phyloP scores from a whole-genome alignment of 1,140 invertebrate species.

The Capitella teleta region DNA sequence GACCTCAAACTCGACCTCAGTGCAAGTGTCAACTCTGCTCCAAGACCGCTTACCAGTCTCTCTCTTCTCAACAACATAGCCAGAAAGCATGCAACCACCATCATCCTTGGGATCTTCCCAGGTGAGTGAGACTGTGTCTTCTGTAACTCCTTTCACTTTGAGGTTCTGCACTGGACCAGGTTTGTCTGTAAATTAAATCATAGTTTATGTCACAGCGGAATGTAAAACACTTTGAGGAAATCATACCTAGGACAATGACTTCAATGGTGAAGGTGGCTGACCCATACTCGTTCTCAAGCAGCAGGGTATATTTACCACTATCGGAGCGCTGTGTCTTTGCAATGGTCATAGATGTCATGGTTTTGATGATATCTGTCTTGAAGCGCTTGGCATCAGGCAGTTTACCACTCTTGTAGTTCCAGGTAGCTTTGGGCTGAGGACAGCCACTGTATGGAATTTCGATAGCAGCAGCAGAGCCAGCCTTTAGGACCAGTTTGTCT shows the following conservation, averaged over 20 bases:
- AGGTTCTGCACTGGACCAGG: slow-evolving; percentile 75
- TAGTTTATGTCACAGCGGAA: neutral
- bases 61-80: slow-evolving; percentile 81
- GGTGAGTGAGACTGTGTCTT: slow-evolving; percentile 66
- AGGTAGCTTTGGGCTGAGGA: slow-evolving; percentile 80
- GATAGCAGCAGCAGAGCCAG: slow-evolving; percentile 41
- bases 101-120: slow-evolving; percentile 89
- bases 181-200: slow-evolving; percentile 51
- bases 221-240: too few relatives aligned
- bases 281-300: slow-evolving; percentile 91
- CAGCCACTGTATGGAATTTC: slow-evolving; percentile 94
- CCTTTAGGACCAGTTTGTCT: slow-evolving; percentile 14
- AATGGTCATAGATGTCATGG: slow-evolving; percentile 58
- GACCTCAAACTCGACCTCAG: slow-evolving; percentile 65
- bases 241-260: slow-evolving; percentile 85
- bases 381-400: slow-evolving; percentile 70
- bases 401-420: slow-evolving; percentile 80
- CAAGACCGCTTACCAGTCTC: slow-evolving; percentile 71
- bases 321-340: slow-evolving; percentile 81
- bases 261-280: slow-evolving; percentile 86
- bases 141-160: slow-evolving; percentile 70
- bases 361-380: slow-evolving; percentile 10
- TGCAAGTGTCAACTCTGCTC: slow-evolving; percentile 70
- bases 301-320: slow-evolving; percentile 85
- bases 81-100: slow-evolving; percentile 86